Percentiles rank a stretch among this genome's conserved stretches.
These are phyloP conservation scores for Erannis defoliaria DNA, from an alignment of 2,888 invertebrate species.

Conservation along the genomic window DNA sequence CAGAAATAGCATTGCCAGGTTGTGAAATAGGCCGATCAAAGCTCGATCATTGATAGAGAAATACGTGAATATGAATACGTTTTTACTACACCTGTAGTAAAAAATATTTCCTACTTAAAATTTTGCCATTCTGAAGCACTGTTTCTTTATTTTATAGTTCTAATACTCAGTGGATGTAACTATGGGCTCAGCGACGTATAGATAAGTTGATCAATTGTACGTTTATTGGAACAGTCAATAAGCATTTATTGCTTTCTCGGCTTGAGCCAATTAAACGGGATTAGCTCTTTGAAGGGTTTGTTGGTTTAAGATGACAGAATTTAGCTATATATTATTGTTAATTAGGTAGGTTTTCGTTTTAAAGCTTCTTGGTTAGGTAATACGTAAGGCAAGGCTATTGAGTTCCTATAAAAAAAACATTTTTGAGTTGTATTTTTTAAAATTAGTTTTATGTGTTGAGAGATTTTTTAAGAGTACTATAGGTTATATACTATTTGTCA, in stretches of 20 bases:
- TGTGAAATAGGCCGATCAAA: too few relatives aligned
- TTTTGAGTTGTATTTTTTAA: too few relatives aligned
- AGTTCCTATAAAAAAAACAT: too few relatives aligned
- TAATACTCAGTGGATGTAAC: not conserved
- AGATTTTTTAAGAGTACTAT: too few relatives aligned
- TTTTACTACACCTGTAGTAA: too few relatives aligned
- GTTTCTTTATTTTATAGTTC: not conserved
- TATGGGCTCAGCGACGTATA: constrained; percentile 23
- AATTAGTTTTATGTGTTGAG: too few relatives aligned
- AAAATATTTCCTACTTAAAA: too few relatives aligned
- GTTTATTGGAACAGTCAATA: constrained; percentile 80
- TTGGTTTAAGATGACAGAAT: constrained; percentile 58
- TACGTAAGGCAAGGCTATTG: too few relatives aligned
- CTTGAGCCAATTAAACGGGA: constrained; percentile 79
- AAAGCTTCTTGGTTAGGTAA: not conserved
- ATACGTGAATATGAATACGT: too few relatives aligned
- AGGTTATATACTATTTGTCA: too few relatives aligned
- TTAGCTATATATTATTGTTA: not conserved
- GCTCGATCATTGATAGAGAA: too few relatives aligned
- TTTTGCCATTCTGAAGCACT: not conserved
- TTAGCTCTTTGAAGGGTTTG: constrained; percentile 68
- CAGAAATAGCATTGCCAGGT: too few relatives aligned
- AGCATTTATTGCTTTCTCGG: constrained; percentile 77
- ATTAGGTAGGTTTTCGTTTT: not conserved
- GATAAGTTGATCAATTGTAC: constrained; percentile 68